Percentiles rank a stretch among this genome's conserved stretches.
Evolutionary conservation across 2,797 vertebrate genomes (phyloP).

Genomic region (Halcyon smyrnensis): DNA sequence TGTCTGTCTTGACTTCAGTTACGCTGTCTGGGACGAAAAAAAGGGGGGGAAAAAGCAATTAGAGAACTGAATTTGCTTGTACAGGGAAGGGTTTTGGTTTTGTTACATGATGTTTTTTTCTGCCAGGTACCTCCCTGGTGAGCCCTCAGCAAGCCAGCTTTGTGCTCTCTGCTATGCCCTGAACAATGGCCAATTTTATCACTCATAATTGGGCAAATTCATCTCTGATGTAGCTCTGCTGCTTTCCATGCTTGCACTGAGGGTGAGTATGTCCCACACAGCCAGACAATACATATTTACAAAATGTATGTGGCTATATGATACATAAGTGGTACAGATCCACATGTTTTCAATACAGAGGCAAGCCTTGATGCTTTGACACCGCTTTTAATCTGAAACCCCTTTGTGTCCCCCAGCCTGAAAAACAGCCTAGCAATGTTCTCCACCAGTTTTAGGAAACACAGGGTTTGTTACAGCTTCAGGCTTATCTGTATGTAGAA

Average conservation of each 20-base stretch:
- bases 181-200: constrained; percentile 9
- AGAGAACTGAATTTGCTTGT: neutral
- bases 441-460: constrained; percentile 31
- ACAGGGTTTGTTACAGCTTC: constrained; percentile 40
- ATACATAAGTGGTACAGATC: neutral
- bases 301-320: neutral
- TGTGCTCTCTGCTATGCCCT: neutral
- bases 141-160: neutral
- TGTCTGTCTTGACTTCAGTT: constrained; percentile 98
- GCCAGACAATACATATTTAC: neutral
- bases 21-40: constrained; percentile 85
- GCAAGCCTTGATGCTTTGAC: constrained; percentile 21
- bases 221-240: neutral
- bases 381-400: constrained; percentile 40
- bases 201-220: neutral
- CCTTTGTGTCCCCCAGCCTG: constrained; percentile 44
- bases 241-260: neutral
- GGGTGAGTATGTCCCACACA: neutral
- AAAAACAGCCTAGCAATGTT: constrained; percentile 44
- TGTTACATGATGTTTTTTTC: neutral
- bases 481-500: constrained; percentile 43
- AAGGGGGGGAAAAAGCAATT: neutral
- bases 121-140: neutral
- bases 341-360: neutral
- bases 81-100: neutral